Evolutionary conservation across 2,888 invertebrate genomes (phyloP).

Genomic region (Heliconius hortense): DNA sequence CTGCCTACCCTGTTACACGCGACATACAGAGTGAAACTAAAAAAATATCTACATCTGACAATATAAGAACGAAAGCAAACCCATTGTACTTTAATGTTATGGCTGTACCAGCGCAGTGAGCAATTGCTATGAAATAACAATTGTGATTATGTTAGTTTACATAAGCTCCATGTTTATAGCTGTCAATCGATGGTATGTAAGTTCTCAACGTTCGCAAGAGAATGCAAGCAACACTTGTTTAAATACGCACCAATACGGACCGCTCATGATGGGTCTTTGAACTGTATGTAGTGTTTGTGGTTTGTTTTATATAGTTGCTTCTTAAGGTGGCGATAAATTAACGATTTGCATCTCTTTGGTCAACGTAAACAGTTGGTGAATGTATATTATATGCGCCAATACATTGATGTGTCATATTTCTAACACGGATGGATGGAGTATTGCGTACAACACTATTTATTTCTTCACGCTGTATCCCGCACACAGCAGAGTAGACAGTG

Average conservation of each 20-base stretch:
- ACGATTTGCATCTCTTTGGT: slow-evolving; percentile 75
- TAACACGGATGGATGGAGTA: slow-evolving; percentile 45
- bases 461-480: not conserved
- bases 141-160: slow-evolving; percentile 40
- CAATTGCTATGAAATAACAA: slow-evolving; percentile 34
- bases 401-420: slow-evolving; percentile 65
- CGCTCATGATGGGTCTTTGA: slow-evolving; percentile 78
- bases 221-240: slow-evolving; percentile 68
- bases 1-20: too few relatives aligned
- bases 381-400: slow-evolving; percentile 46
- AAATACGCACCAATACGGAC: slow-evolving; percentile 65
- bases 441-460: slow-evolving; percentile 23
- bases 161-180: slow-evolving; percentile 39
- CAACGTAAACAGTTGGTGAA: slow-evolving; percentile 71
- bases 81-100: slow-evolving; percentile 25
- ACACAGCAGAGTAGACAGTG: too few relatives aligned
- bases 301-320: slow-evolving; percentile 75
- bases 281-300: slow-evolving; percentile 69
- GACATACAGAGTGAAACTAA: too few relatives aligned
- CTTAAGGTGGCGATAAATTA: slow-evolving; percentile 78
- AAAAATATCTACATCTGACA: not conserved
- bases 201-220: slow-evolving; percentile 61
- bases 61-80: slow-evolving; percentile 9
- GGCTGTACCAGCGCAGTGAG: slow-evolving; percentile 3
- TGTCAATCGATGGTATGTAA: slow-evolving; percentile 46